Evolutionary conservation across 2,113 vertebrate genomes (phyloP).

Genomic region (Malurus alboscapulatus): DNA sequence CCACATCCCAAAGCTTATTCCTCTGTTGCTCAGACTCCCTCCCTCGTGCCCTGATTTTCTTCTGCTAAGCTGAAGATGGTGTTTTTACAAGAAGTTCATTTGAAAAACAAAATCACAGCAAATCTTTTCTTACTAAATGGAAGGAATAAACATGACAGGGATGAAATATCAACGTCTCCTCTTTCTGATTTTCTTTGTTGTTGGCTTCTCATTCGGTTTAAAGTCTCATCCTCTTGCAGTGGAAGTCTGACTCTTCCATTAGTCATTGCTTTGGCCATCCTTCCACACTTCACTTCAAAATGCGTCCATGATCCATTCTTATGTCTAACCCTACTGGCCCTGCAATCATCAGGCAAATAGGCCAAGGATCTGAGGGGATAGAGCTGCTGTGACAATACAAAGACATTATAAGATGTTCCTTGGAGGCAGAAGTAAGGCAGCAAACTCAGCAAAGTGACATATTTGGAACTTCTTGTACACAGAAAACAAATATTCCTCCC

Average conservation of each 20-base stretch:
- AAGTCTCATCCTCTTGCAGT: neutral
- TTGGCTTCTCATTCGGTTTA: neutral
- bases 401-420: neutral
- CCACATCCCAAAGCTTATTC: neutral
- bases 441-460: neutral
- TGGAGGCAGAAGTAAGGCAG: neutral
- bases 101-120: neutral
- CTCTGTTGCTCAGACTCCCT: neutral
- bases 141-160: neutral
- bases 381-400: neutral
- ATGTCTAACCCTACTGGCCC: neutral
- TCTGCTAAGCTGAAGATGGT: neutral
- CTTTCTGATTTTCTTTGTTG: neutral
- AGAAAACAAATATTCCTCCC: neutral
- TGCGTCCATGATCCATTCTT: neutral
- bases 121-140: accelerated
- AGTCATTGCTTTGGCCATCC: neutral
- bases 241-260: neutral
- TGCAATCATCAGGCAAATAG: neutral
- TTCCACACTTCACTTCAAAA: neutral
- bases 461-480: neutral
- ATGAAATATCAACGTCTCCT: neutral
- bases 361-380: neutral
- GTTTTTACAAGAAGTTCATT: neutral
- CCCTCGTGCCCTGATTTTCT: neutral